Conservation (phyloP, 2,888 invertebrate genomes). For the Callyntrura sp. region DNA sequence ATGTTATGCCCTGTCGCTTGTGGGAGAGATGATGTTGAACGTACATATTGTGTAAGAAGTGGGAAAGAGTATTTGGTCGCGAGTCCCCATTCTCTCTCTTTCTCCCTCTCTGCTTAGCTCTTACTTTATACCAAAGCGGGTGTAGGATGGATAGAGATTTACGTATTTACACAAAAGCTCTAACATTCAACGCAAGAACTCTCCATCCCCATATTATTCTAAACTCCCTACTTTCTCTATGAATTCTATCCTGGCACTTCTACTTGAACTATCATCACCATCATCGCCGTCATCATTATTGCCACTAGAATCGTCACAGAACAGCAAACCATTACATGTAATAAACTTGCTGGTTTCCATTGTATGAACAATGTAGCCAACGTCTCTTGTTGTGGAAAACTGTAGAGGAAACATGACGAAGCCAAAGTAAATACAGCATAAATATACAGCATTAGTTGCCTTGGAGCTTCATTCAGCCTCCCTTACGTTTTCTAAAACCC, state of each 20-base stretch:
- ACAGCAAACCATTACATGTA: slow-evolving; percentile 68
- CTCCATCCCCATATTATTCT: not conserved
- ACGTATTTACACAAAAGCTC: slow-evolving; percentile 74
- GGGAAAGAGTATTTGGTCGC: slow-evolving; percentile 34
- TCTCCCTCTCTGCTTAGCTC: not conserved
- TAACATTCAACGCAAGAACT: slow-evolving; percentile 54
- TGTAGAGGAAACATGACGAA: slow-evolving; percentile 38
- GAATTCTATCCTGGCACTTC: too few species aligned
- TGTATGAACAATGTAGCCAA: slow-evolving; percentile 31
- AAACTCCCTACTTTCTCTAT: not conserved
- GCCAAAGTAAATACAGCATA: slow-evolving; percentile 55
- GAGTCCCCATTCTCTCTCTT: slow-evolving; percentile 48
- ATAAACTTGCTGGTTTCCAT: slow-evolving; percentile 54
- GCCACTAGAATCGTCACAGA: slow-evolving; percentile 65
- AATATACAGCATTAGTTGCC: slow-evolving; percentile 20
- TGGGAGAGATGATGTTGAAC: slow-evolving; percentile 18
- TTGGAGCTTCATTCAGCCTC: slow-evolving; percentile 17
- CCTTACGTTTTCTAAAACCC: not conserved
- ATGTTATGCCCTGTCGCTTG: not conserved
- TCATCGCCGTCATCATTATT: slow-evolving; percentile 60
- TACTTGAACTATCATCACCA: slow-evolving; percentile 59
- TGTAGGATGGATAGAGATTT: slow-evolving; percentile 69
- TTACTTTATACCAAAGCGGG: too few species aligned
- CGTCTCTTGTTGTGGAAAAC: not conserved
- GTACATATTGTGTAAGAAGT: slow-evolving; percentile 34